Evolutionary conservation across 2,888 invertebrate species (phyloP), one percentile per base, ranked within the genome.

Genomic region (Cataglyphis albicans): DNA sequence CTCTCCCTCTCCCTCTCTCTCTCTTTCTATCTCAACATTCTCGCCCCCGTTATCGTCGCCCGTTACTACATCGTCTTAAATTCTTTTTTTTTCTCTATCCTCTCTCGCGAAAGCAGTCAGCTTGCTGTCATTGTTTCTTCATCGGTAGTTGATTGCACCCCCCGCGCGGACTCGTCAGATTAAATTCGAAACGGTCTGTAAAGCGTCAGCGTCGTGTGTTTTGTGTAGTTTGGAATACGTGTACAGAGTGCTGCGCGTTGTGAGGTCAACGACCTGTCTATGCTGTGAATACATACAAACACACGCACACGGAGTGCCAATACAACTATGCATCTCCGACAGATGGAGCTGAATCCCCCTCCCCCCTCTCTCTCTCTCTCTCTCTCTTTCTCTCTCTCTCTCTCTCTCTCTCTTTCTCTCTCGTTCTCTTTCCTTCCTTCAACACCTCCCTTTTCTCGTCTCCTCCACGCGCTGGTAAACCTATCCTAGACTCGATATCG

Each of bases 181-280:
- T 92, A 89, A 91, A 93, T 92, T 91, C 89, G 90, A 92, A 93
- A 92, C 88, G 84, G 87, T 84, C 88, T 87, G 88, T 87, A 90
- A 89, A 90, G 86, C 87, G 85, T 86, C 85, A 88, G 85, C 85
- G 87, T 85, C 90, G 90, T 91, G 90, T 90, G 91, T 92, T 93
- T 93, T 92, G 92, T 91, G 89, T 91, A 92, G 92, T 93, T 92
- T 92, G 91, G 91, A 93, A 93, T 91, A 91, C 91, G 91, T 92
- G 90, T 92, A 93, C 91, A 89, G 91, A 93, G 92, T 91, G 90
- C 92, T 91, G 90, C 92, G 91, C 92, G 91, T 92, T 91, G 85
- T 67, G 92, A 86, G 94, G 93, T 94, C 93, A 92, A 93, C 90
- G 94, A 94, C 93, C 94, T 92, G 93, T 93, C 93, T 93, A 91